These are phyloP conservation scores for Neomorphus geoffroyi DNA, from an alignment of 2,797 vertebrate species.

Conservation along the genomic window DNA sequence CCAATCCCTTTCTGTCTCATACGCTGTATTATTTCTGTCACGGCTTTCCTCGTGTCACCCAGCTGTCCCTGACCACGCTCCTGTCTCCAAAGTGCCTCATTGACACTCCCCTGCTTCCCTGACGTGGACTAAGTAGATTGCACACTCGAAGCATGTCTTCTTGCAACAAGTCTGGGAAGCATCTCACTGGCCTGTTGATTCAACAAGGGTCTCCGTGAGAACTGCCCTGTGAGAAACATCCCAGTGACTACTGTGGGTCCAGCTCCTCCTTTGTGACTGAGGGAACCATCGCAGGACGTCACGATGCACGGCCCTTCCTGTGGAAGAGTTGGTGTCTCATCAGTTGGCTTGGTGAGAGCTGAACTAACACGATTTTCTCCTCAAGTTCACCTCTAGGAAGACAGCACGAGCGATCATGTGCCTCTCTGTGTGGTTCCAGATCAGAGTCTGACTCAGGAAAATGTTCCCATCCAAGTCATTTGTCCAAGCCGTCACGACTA, in stretches of 20 bases:
- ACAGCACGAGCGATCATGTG: accelerated
- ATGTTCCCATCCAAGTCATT: not conserved
- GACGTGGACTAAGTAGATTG: not conserved
- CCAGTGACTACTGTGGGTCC: not conserved
- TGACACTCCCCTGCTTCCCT: not conserved
- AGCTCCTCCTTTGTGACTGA: not conserved
- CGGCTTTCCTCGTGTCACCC: not conserved
- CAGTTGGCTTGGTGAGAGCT: not conserved
- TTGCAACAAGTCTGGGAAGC: not conserved
- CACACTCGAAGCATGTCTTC: not conserved
- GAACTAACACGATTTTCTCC: not conserved
- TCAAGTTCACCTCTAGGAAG: not conserved
- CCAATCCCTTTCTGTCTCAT: not conserved
- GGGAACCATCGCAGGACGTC: not conserved
- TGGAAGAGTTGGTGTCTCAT: not conserved
- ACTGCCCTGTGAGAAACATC: not conserved
- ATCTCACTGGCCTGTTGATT: not conserved
- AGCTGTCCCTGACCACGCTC: not conserved
- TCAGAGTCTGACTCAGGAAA: not conserved
- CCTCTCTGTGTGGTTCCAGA: not conserved
- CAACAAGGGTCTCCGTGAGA: accelerated
- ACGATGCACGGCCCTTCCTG: accelerated
- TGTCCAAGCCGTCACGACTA: not conserved
- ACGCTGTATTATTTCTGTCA: not conserved
- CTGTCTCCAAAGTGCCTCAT: not conserved